Evolutionary conservation across 2,888 invertebrate species (phyloP).

Genomic region (Melikaiella ostensackeni): DNA sequence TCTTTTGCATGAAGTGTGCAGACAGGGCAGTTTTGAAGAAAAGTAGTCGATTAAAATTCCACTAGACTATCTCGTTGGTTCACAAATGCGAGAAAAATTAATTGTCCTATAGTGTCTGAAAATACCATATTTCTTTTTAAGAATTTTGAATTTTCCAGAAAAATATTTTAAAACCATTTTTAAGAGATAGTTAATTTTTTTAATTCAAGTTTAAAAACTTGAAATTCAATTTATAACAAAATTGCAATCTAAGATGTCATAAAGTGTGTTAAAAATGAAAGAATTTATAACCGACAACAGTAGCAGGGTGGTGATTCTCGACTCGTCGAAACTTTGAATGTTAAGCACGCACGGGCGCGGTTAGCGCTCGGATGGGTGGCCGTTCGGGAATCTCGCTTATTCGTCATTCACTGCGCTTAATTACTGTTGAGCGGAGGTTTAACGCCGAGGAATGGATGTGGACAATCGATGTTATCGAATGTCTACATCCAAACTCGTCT

Average conservation of each 20-base stretch:
- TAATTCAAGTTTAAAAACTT: background rate
- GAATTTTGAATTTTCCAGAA: background rate
- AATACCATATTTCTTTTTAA: background rate
- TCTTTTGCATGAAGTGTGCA: conserved; percentile 27
- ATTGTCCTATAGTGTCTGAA: background rate
- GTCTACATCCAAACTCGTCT: no score
- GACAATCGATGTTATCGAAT: no score
- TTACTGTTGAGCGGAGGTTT: no score
- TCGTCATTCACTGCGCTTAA: no score
- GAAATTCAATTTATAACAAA: background rate
- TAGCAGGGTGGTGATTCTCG: no score
- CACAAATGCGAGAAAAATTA: conserved; percentile 10
- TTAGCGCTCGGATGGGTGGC: no score
- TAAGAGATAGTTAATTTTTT: background rate
- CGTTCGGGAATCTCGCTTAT: no score
- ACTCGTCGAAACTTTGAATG: no score
- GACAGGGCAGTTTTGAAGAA: conserved; percentile 4
- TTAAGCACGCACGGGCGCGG: no score
- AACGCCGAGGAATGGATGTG: no score
- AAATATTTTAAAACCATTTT: background rate
- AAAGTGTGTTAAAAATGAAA: background rate
- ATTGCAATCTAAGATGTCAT: background rate
- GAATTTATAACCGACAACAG: no score
- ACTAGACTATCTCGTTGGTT: conserved; percentile 9
- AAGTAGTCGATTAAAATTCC: conserved; percentile 24